Conservation (phyloP, 2,797 vertebrate species). For the Melanotaenia maccullochi region DNA sequence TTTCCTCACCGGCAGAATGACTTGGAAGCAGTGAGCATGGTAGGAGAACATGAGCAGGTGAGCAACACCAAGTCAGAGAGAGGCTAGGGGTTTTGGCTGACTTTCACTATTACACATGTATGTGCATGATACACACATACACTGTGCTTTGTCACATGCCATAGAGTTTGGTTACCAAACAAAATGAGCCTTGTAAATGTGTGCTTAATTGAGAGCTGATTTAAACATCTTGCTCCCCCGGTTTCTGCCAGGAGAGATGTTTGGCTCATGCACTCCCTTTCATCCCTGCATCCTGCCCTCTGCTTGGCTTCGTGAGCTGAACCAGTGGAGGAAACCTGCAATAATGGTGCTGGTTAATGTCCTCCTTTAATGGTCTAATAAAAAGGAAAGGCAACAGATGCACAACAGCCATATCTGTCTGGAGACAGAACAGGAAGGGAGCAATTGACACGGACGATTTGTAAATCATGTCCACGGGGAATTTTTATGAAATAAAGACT, state of each 20-base stretch:
- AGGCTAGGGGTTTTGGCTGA: constrained; percentile 44
- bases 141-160: constrained; percentile 68
- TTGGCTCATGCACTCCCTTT: constrained; percentile 66
- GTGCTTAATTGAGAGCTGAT: constrained; percentile 75
- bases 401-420: constrained; percentile 74
- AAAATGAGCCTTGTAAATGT: constrained; percentile 74
- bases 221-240: constrained; percentile 64
- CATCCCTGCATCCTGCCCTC: constrained; percentile 75
- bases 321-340: constrained; percentile 72
- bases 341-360: constrained; percentile 77
- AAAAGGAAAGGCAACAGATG: constrained; percentile 77
- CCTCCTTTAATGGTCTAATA: constrained; percentile 76
- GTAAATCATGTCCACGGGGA: constrained; percentile 58
- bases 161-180: constrained; percentile 68
- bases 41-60: constrained; percentile 65
- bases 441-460: constrained; percentile 74
- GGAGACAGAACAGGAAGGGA: constrained; percentile 67
- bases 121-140: constrained; percentile 6
- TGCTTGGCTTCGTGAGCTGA: constrained; percentile 56
- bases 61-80: constrained; percentile 37
- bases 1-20: constrained; percentile 71
- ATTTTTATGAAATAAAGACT: constrained; percentile 44
- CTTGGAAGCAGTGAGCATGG: constrained; percentile 54
- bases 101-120: constrained; percentile 30
- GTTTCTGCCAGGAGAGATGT: constrained; percentile 55